phyloP scores from a whole-genome alignment of 30 jellyfish, hydroid and myxozoan genomes.

The Hydractinia symbiolongicarpus region DNA sequence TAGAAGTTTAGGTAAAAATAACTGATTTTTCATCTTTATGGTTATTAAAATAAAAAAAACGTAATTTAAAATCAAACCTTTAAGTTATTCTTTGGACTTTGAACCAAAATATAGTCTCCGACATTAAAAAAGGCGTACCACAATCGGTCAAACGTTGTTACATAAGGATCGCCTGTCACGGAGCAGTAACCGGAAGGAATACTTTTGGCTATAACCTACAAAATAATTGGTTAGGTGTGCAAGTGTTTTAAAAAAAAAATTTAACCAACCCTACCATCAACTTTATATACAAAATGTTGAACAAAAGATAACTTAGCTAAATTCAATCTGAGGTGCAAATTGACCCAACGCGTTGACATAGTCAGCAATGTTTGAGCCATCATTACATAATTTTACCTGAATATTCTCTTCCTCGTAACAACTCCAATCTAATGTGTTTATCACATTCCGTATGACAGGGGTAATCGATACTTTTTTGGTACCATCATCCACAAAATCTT shows the following conservation, averaged over 20 bases:
- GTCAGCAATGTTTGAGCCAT: neutral
- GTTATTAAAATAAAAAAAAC: too few relatives aligned
- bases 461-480: neutral
- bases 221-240: neutral
- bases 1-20: too few relatives aligned
- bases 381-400: neutral
- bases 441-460: neutral
- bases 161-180: constrained; percentile 13
- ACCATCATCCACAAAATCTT: neutral
- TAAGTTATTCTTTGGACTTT: neutral
- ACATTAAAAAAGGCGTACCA: constrained; percentile 10
- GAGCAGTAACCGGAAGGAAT: neutral
- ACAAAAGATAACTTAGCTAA: too few relatives aligned
- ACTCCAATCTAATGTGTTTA: neutral
- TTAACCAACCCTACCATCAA: too few relatives aligned
- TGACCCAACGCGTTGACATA: too few relatives aligned
- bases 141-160: neutral
- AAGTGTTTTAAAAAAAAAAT: neutral
- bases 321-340: too few relatives aligned
- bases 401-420: neutral
- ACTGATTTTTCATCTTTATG: too few relatives aligned
- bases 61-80: neutral
- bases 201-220: neutral
- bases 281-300: too few relatives aligned
- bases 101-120: constrained; percentile 7